Conservation (phyloP, 2,797 vertebrate species). For the Trachops cirrhosus region DNA sequence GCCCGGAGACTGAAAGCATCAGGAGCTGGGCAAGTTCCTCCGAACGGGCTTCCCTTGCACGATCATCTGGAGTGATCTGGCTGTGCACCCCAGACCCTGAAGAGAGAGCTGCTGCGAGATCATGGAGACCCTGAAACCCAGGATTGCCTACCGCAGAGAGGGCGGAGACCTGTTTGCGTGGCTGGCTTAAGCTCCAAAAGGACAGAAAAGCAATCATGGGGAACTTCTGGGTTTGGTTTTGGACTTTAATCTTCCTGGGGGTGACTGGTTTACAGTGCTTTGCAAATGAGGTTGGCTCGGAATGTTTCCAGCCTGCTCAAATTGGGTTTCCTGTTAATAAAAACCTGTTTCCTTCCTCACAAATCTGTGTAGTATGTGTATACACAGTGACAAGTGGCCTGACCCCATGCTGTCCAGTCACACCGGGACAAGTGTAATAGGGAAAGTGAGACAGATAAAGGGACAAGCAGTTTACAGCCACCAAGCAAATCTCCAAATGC, state of each 20-base stretch:
- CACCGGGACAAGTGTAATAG: not conserved
- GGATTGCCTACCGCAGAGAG: not conserved
- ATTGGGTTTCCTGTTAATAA: not conserved
- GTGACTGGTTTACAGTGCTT: not conserved
- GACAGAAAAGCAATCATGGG: not conserved
- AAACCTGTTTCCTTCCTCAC: not conserved
- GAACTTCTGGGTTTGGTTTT: not conserved
- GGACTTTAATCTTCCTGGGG: not conserved
- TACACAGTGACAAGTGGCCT: not conserved
- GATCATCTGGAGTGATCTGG: not conserved
- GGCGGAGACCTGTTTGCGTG: not conserved
- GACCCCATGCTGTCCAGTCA: not conserved
- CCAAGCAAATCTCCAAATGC: not conserved
- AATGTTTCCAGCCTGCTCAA: not conserved
- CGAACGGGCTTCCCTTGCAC: not conserved
- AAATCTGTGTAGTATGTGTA: not conserved
- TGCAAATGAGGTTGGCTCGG: not conserved
- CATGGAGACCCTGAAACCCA: too few species aligned
- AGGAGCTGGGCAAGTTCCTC: too few species aligned
- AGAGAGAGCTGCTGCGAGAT: not conserved
- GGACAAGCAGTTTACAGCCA: not conserved
- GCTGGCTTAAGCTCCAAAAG: not conserved
- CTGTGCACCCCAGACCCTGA: not conserved
- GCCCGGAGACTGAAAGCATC: too few species aligned
- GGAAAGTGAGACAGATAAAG: not conserved